Conservation (phyloP, 2,888 invertebrate genomes). For the Zhuqinia jingwanae region DNA sequence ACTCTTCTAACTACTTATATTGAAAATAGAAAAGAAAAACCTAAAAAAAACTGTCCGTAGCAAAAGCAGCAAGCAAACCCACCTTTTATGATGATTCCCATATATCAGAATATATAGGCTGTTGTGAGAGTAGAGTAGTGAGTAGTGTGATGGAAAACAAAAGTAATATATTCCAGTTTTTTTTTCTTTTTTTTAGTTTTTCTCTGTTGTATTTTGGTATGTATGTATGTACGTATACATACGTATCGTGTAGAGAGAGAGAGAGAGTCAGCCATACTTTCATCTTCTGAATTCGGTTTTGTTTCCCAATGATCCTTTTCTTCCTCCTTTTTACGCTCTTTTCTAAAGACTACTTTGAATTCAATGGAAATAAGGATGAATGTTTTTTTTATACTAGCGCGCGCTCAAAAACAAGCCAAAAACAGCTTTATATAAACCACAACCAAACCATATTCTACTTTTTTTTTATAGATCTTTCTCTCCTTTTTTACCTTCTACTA, state of each 20-base stretch:
- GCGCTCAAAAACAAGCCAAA: no score
- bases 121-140: no score
- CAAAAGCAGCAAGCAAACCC: constrained; percentile 26
- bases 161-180: constrained; percentile 33
- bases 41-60: constrained; percentile 17
- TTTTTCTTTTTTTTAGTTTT: constrained; percentile 20
- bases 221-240: no score
- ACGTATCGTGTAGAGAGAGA: constrained; percentile 16
- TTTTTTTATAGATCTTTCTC: constrained; percentile 13
- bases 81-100: constrained; percentile 3
- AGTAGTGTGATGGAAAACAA: background rate
- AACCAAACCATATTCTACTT: constrained; percentile 23
- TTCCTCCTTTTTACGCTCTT: constrained; percentile 52
- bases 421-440: constrained; percentile 43
- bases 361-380: constrained; percentile 68
- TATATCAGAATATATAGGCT: background rate
- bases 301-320: constrained; percentile 69
- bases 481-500: constrained; percentile 20
- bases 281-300: constrained; percentile 68
- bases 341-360: constrained; percentile 59
- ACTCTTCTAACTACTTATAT: no score
- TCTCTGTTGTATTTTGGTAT: no score
- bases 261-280: constrained; percentile 62
- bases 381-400: constrained; percentile 35
- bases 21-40: background rate